Evolutionary conservation across 1,140 invertebrate species (phyloP), one percentile per base, ranked within the genome.

Genomic region (Magallana gigas): DNA sequence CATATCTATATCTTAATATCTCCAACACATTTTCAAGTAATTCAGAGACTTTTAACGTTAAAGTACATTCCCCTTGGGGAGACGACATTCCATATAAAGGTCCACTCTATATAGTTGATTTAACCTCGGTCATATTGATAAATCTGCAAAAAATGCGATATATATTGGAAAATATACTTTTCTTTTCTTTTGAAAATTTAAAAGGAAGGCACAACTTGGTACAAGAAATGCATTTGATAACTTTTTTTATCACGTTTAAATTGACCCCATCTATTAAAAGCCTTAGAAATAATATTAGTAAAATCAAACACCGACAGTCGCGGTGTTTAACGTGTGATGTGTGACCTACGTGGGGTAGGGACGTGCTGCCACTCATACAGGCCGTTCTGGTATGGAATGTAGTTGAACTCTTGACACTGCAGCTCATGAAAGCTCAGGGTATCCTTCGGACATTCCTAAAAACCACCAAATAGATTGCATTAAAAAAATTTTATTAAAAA

Each of bases 281-380:
- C 60, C n/a, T 62, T 12, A 62, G 36, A 71, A 76, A 23, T 29
- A 36, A 76, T 36, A 29, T 76, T 76, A 12, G 1, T 29, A 29
- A 29, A 71, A 71, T 71, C 18, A 71, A 71, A 71, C 36, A 48
- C 36, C 3, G 4, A 48, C 2, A 48, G 23, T 0, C 36, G 3
- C 36, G 36, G 36, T 48, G 36, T 48, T 48, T 48, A 4, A 48
- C 36, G 36, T 48, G 36, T 4, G 36, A 48, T 48, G 3, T 57
- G 11, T 12, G n/a, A 82, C 87, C 57, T 88, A 88, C 87, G 36
- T 68, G 84, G 84, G 18, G 80, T 85, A 7, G 84, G 56, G 91
- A 97, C 97, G 0, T 97, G 97, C 89, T 97, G 94, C 97, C 97
- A 98, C 88, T 97, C 97, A 89, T 97, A 96, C 84, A 96, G 96